Percentiles rank a stretch among this genome's conserved stretches.
phyloP scores from a whole-genome alignment of 1,140 invertebrate species.

The Drosophila leontia region DNA sequence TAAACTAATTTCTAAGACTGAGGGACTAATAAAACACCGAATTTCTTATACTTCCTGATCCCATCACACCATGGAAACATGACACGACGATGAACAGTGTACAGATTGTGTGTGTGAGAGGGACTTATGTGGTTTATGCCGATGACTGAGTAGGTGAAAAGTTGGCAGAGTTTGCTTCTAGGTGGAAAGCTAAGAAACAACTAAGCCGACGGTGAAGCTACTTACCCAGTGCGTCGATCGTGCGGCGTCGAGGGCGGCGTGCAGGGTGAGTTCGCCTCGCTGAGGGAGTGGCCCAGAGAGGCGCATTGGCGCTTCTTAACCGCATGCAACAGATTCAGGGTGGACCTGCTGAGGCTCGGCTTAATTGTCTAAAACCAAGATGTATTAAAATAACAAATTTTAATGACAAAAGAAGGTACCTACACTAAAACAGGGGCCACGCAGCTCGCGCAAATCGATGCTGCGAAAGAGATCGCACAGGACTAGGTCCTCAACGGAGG shows the following conservation, averaged over 20 bases:
- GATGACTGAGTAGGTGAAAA: slow-evolving; percentile 28
- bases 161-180: slow-evolving; percentile 34
- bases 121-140: slow-evolving; percentile 24
- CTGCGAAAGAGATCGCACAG: slow-evolving; percentile 93
- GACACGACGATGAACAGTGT: slow-evolving; percentile 35
- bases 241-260: slow-evolving; percentile 84
- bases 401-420: slow-evolving; percentile 35
- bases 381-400: background rate
- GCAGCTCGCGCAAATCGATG: slow-evolving; percentile 94
- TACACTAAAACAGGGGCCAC: slow-evolving; percentile 88
- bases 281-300: slow-evolving; percentile 80
- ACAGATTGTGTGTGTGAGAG: slow-evolving; percentile 20
- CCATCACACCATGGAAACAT: slow-evolving; percentile 19
- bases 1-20: background rate
- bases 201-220: slow-evolving; percentile 13
- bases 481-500: slow-evolving; percentile 91
- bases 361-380: slow-evolving; percentile 76
- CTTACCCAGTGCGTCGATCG: slow-evolving; percentile 82
- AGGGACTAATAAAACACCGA: background rate
- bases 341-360: slow-evolving; percentile 83
- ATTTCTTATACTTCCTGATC: background rate
- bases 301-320: slow-evolving; percentile 84
- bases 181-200: slow-evolving; percentile 30
- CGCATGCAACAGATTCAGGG: slow-evolving; percentile 80
- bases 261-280: slow-evolving; percentile 83